These are phyloP conservation scores for Baccha elongata DNA, from an alignment of 2,888 invertebrate genomes.

Conservation along the genomic window DNA sequence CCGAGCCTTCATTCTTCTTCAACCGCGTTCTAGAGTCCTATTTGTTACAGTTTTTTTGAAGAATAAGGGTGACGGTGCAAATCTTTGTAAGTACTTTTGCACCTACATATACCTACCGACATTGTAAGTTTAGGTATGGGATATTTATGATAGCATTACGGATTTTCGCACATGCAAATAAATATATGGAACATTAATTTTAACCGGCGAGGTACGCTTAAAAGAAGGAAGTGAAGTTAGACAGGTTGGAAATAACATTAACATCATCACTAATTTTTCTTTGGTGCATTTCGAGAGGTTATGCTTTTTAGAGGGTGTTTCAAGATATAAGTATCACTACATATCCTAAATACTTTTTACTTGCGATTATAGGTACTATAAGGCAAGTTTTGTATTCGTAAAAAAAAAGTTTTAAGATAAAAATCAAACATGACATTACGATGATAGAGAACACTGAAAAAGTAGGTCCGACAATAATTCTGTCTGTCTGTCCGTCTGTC, in stretches of 20 bases:
- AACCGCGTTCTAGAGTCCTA: slow-evolving; percentile 45
- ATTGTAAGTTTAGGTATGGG: neutral
- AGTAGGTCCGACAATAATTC: no score
- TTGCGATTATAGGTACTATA: no score
- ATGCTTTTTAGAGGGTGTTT: neutral
- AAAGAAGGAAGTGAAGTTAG: slow-evolving; percentile 36
- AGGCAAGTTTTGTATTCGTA: no score
- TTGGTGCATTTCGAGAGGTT: slow-evolving; percentile 52
- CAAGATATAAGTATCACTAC: no score
- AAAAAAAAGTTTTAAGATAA: no score
- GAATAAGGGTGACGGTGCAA: slow-evolving; percentile 56
- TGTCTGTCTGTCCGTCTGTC: no score
- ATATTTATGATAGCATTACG: slow-evolving; percentile 65
- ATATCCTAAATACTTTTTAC: no score
- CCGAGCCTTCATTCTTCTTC: slow-evolving; percentile 18
- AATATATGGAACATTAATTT: slow-evolving; percentile 69
- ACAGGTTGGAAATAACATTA: slow-evolving; percentile 61
- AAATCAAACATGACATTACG: no score
- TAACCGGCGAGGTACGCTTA: slow-evolving; percentile 28
- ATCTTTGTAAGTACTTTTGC: slow-evolving; percentile 65
- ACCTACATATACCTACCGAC: no score
- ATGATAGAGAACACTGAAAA: no score
- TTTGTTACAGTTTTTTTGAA: slow-evolving; percentile 37
- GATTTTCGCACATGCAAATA: slow-evolving; percentile 72
- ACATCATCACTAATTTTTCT: slow-evolving; percentile 66